phyloP scores from a whole-genome alignment of 2,113 vertebrate genomes.

The Stigmatopora argus region DNA sequence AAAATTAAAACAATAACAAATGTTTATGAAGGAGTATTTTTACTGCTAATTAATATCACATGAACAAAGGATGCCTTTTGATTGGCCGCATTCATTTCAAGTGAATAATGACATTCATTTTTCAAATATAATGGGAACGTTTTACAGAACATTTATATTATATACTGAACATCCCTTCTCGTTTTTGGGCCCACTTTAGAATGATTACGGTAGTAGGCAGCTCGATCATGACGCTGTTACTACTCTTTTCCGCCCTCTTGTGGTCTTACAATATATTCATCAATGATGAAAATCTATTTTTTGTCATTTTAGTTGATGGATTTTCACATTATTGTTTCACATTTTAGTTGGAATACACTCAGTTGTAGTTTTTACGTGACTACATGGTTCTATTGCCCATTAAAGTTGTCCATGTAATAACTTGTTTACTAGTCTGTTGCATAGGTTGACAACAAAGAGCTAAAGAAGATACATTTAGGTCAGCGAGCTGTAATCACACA shows the following conservation, averaged over 20 bases:
- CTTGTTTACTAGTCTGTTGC: neutral
- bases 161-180: neutral
- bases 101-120: no score
- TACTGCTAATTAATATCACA: no score
- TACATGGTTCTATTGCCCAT: no score
- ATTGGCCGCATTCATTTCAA: no score
- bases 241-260: constrained; percentile 48
- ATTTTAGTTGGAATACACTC: neutral
- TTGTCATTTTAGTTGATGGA: neutral
- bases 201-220: constrained; percentile 21
- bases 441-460: neutral
- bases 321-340: neutral
- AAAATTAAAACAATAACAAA: no score
- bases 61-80: no score
- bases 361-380: neutral
- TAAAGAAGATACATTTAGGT: neutral
- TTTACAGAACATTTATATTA: neutral
- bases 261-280: constrained; percentile 17
- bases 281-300: neutral
- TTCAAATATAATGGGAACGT: no score
- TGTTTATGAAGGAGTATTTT: no score
- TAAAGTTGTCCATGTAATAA: neutral
- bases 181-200: constrained; percentile 5
- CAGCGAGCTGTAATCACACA: constrained; percentile 30
- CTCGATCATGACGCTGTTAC: neutral